phyloP scores from a whole-genome alignment of 2,888 invertebrate genomes.

The Eupithecia pulchellata region DNA sequence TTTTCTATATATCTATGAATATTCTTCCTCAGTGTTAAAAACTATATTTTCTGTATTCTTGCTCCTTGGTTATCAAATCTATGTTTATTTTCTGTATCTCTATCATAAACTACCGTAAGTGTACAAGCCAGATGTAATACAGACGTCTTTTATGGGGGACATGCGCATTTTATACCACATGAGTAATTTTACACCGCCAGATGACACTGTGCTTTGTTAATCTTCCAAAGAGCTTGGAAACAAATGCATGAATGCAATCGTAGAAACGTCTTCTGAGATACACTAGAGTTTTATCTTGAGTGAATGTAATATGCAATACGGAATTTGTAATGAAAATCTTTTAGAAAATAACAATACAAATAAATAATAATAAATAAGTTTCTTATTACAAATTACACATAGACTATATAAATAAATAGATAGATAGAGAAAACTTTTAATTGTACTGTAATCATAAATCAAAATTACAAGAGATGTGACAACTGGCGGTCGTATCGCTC shows the following conservation, averaged over 20 bases:
- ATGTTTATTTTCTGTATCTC: neutral
- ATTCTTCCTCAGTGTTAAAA: no score
- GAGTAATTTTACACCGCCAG: constrained; percentile 31
- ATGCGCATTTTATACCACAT: constrained; percentile 31
- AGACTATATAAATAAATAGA: no score
- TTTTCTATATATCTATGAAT: no score
- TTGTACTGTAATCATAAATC: no score
- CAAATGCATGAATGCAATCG: constrained; percentile 16
- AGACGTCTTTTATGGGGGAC: constrained; percentile 27
- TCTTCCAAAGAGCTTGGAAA: constrained; percentile 28
- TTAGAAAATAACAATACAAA: neutral
- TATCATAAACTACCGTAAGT: neutral
- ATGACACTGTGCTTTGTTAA: constrained; percentile 29
- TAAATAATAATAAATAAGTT: no score
- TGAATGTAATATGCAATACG: neutral
- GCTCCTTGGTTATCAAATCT: neutral
- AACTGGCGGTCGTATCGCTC: no score
- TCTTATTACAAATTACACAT: no score
- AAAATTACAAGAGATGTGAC: no score
- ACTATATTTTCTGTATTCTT: no score
- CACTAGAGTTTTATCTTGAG: neutral
- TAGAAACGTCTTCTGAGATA: neutral
- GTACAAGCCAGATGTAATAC: constrained; percentile 26
- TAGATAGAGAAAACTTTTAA: no score
- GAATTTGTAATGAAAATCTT: neutral